These are phyloP conservation scores for crab-eating macaque (Macaca fascicularis) DNA, from an alignment of 2,113 vertebrate species.

Conservation along the genomic window DNA sequence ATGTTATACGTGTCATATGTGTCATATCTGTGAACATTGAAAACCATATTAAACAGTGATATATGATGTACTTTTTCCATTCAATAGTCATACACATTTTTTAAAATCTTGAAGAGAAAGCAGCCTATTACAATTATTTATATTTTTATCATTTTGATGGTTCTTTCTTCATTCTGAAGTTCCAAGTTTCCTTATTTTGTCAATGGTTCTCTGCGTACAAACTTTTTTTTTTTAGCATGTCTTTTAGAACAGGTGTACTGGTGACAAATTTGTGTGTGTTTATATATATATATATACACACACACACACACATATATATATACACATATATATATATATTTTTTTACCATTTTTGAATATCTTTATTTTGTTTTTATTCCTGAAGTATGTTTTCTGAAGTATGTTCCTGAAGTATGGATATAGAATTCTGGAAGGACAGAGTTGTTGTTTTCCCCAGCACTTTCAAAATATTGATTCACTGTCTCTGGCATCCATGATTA, in stretches of 20 bases:
- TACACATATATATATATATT: too few relatives aligned
- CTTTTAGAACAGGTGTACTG: not conserved
- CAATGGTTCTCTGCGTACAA: not conserved
- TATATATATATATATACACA: too few relatives aligned
- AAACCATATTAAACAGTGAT: not conserved
- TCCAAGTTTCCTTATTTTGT: not conserved
- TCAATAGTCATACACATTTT: not conserved
- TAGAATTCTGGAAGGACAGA: not conserved
- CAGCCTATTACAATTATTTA: not conserved
- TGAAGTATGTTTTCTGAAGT: not conserved
- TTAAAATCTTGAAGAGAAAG: not conserved
- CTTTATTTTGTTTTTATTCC: not conserved
- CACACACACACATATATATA: rapidly evolving
- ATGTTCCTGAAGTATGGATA: not conserved
- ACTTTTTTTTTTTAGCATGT: not conserved
- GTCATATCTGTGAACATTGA: not conserved
- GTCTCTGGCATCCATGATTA: not conserved
- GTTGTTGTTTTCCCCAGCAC: not conserved
- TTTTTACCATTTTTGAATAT: not conserved
- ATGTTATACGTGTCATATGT: not conserved
- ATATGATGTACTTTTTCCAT: not conserved
- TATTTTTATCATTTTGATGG: not conserved
- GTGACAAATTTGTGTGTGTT: not conserved
- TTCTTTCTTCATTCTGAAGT: not conserved
- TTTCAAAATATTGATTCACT: not conserved